Evolutionary conservation across 2,797 vertebrate genomes (phyloP).

Genomic region (Peromyscus attwateri): DNA sequence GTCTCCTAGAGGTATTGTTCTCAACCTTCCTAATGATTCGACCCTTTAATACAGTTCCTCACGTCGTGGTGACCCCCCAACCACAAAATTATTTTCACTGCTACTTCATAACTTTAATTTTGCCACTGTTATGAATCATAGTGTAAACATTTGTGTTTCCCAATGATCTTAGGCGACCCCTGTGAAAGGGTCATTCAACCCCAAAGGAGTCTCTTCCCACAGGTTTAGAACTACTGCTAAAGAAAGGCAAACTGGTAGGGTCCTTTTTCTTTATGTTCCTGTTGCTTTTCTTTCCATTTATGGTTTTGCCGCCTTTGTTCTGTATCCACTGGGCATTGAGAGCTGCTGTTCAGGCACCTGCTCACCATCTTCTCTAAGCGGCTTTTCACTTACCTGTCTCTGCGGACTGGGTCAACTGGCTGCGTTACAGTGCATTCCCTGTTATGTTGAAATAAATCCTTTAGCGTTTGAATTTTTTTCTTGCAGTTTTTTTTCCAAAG

Average conservation of each 20-base stretch:
- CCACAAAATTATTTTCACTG: background rate
- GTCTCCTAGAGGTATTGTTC: background rate
- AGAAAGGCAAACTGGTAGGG: background rate
- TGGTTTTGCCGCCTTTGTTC: background rate
- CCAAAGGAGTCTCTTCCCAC: background rate
- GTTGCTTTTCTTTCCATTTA: background rate
- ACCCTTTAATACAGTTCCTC: background rate
- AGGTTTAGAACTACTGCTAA: background rate
- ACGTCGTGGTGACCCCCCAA: background rate
- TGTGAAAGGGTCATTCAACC: background rate
- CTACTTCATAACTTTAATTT: background rate
- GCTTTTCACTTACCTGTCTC: background rate
- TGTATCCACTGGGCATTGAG: background rate
- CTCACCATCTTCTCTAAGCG: no score
- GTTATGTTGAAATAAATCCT: background rate
- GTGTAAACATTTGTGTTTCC: background rate
- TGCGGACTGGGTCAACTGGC: background rate
- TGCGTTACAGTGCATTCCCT: background rate
- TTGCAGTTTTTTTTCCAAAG: background rate
- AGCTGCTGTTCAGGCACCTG: background rate
- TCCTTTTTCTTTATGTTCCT: background rate
- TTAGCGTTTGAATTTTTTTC: background rate
- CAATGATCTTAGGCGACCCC: background rate
- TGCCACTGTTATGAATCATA: background rate
- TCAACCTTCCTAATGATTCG: background rate